Evolutionary conservation across 2,888 invertebrate genomes (phyloP).

Genomic region (Pristionchus exspectatus): DNA sequence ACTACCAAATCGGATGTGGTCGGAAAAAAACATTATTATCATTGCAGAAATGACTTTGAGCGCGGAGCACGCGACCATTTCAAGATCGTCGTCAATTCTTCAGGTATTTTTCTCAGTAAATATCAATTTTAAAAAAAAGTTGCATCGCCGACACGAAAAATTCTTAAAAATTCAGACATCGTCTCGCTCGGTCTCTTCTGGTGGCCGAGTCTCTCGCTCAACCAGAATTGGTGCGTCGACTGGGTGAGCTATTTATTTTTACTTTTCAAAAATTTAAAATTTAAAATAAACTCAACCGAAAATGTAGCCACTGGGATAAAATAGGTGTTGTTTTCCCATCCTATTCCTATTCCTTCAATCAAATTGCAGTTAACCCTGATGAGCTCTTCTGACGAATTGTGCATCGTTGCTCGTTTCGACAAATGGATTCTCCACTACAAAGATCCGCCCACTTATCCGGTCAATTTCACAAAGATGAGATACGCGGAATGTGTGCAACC

Average conservation of each 20-base stretch:
- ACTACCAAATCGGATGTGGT: no score
- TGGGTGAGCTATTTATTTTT: conserved; percentile 53
- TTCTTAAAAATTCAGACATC: conserved; percentile 47
- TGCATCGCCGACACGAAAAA: neutral
- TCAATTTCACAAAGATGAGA: conserved; percentile 33
- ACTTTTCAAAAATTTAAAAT: neutral
- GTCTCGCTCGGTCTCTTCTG: conserved; percentile 59
- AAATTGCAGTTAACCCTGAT: conserved; percentile 54
- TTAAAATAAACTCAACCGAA: neutral
- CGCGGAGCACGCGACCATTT: conserved; percentile 69
- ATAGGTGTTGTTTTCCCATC: no score
- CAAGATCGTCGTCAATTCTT: conserved; percentile 64
- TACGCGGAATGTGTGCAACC: conserved; percentile 56
- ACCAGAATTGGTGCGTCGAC: conserved; percentile 59
- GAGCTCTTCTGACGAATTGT: conserved; percentile 50
- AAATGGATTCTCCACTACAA: conserved; percentile 60
- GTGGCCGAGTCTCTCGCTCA: conserved; percentile 58
- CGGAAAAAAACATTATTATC: neutral
- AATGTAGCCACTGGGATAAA: neutral
- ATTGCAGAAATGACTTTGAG: conserved; percentile 70
- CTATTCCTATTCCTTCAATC: neutral
- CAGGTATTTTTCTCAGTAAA: neutral
- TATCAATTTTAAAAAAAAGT: no score
- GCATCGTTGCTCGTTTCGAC: conserved; percentile 55
- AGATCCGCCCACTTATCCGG: conserved; percentile 60